These are phyloP conservation scores for Asarcornis scutulata DNA, from an alignment of 2,113 vertebrate species.

Conservation along the genomic window DNA sequence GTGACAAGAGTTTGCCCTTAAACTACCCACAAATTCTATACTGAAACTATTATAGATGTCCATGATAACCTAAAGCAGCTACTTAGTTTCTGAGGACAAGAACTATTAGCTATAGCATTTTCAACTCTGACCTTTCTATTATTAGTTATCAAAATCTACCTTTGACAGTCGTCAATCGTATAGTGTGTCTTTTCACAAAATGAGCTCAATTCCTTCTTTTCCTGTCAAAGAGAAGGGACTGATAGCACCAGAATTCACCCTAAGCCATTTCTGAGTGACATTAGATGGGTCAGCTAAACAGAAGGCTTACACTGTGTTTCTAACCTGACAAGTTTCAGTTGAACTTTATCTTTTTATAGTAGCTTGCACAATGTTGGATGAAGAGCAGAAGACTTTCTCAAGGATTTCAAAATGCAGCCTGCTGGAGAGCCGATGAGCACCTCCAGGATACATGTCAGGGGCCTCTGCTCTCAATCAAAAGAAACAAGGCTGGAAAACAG, in stretches of 20 bases:
- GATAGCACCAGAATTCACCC: background rate
- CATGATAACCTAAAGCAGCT: background rate
- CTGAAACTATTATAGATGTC: slow-evolving; percentile 22
- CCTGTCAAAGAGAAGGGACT: background rate
- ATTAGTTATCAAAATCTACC: slow-evolving; percentile 24
- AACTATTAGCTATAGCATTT: background rate
- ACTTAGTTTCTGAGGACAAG: background rate
- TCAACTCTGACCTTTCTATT: slow-evolving; percentile 39
- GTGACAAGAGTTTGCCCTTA: slow-evolving; percentile 9
- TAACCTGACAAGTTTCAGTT: background rate
- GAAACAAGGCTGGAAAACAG: background rate
- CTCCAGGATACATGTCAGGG: background rate
- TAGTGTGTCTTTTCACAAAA: background rate
- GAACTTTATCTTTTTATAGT: background rate
- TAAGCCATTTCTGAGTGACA: background rate
- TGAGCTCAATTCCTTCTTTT: background rate
- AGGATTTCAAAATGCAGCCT: background rate
- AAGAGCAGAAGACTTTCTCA: background rate
- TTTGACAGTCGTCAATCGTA: slow-evolving; percentile 1
- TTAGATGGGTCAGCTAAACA: background rate
- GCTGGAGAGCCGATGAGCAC: background rate
- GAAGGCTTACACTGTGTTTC: background rate
- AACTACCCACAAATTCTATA: slow-evolving; percentile 8
- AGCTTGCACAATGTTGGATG: background rate
- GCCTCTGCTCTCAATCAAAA: background rate